Evolutionary conservation across 2,797 vertebrate species (phyloP).

Genomic region (Neostethus bicornis): DNA sequence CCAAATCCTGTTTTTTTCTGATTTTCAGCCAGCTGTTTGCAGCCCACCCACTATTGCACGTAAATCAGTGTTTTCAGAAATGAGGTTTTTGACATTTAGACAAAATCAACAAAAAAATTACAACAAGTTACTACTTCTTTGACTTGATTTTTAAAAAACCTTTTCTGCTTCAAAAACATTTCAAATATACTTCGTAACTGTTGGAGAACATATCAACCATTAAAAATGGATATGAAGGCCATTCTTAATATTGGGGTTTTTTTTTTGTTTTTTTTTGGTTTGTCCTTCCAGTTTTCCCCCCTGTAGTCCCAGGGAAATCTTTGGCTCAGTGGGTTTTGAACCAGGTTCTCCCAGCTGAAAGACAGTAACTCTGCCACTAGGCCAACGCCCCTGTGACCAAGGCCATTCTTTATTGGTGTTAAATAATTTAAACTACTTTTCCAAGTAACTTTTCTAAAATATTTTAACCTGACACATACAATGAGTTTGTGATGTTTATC

Average conservation of each 20-base stretch:
- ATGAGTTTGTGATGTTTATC: no score
- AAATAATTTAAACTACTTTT: background rate
- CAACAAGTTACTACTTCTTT: background rate
- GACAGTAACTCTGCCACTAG: no score
- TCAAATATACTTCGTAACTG: background rate
- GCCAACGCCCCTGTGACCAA: no score
- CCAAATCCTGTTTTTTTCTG: slow-evolving; percentile 34
- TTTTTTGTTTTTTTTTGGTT: no score
- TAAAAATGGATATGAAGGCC: no score
- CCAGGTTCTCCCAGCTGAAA: no score
- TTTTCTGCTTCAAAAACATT: background rate
- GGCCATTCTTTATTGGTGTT: no score
- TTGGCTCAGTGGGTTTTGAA: no score
- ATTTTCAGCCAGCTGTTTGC: slow-evolving; percentile 44
- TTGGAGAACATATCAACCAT: background rate
- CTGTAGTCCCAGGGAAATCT: no score
- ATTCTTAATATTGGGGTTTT: no score
- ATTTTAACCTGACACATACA: background rate
- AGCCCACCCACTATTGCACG: background rate
- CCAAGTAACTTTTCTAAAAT: background rate
- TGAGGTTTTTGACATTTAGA: background rate
- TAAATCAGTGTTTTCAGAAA: slow-evolving; percentile 8
- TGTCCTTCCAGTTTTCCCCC: no score
- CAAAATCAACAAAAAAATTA: slow-evolving; percentile 2
- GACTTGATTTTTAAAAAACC: no score